Conservation (phyloP, 2,797 vertebrate genomes). For the Podargus strigoides region DNA sequence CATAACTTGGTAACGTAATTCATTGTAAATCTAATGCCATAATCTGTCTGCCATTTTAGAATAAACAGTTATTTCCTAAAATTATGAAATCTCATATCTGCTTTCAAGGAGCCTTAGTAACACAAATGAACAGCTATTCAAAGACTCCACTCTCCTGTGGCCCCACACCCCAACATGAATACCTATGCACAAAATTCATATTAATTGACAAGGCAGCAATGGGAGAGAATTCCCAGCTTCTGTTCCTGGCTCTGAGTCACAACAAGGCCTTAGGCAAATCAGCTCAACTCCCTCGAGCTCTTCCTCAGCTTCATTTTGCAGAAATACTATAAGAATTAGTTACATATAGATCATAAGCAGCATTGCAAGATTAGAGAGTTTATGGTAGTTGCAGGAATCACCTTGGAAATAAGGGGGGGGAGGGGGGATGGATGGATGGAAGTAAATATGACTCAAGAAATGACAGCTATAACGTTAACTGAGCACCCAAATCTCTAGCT, state of each 20-base stretch:
- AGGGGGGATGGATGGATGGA: not conserved
- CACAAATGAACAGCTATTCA: conserved; percentile 35
- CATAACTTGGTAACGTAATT: conserved; percentile 34
- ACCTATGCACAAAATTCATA: not conserved
- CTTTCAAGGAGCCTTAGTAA: conserved; percentile 53
- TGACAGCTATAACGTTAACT: not conserved
- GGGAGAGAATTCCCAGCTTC: not conserved
- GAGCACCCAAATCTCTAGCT: not conserved
- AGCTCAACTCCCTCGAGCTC: not conserved
- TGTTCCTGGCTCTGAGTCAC: not conserved
- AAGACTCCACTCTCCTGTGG: not conserved
- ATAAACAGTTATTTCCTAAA: conserved; percentile 73
- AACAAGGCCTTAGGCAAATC: not conserved
- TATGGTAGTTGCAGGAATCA: not conserved
- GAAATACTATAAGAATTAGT: not conserved
- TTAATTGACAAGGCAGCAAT: not conserved
- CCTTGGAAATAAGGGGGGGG: not conserved
- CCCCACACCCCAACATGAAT: not conserved
- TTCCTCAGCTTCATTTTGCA: not conserved
- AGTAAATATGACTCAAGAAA: not conserved
- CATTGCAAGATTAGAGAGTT: not conserved
- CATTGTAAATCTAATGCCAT: conserved; percentile 47
- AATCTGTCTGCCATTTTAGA: conserved; percentile 57
- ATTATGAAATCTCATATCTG: conserved; percentile 41
- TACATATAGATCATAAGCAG: not conserved